Conservation (phyloP, 2,113 vertebrate genomes). For the Macrotis lagotis region DNA sequence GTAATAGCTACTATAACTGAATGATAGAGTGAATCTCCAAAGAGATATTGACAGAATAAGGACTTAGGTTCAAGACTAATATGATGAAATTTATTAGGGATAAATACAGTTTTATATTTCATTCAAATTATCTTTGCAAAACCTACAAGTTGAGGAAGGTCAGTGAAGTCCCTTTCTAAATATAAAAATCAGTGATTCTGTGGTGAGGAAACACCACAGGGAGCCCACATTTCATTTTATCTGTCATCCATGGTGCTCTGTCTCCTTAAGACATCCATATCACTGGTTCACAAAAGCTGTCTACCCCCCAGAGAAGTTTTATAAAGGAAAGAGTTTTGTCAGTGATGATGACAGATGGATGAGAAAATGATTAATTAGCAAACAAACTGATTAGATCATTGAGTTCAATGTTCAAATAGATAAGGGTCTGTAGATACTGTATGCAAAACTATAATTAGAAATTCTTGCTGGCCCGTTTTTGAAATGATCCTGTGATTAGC, state of each 20-base stretch:
- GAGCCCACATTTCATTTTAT: not conserved
- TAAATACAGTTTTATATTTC: not conserved
- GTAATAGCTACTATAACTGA: not conserved
- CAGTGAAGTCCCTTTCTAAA: not conserved
- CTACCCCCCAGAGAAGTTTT: constrained; percentile 58
- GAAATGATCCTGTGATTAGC: constrained; percentile 63
- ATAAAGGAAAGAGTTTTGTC: constrained; percentile 69
- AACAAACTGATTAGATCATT: constrained; percentile 78
- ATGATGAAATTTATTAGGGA: not conserved
- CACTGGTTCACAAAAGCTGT: constrained; percentile 61
- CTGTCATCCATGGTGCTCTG: constrained; percentile 39
- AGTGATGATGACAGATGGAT: constrained; percentile 73
- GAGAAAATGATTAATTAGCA: constrained; percentile 76
- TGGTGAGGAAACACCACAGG: not conserved
- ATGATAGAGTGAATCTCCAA: not conserved
- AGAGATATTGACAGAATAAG: not conserved
- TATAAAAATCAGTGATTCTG: not conserved
- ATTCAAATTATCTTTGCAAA: not conserved
- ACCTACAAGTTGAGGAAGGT: not conserved
- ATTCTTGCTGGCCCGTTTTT: constrained; percentile 65
- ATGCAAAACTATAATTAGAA: constrained; percentile 76
- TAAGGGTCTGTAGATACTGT: constrained; percentile 75
- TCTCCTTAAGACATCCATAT: constrained; percentile 62
- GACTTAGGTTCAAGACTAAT: not conserved
- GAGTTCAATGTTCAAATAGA: constrained; percentile 78